Evolutionary conservation across 2,888 invertebrate genomes (phyloP).

Genomic region (Ligdia adustata): DNA sequence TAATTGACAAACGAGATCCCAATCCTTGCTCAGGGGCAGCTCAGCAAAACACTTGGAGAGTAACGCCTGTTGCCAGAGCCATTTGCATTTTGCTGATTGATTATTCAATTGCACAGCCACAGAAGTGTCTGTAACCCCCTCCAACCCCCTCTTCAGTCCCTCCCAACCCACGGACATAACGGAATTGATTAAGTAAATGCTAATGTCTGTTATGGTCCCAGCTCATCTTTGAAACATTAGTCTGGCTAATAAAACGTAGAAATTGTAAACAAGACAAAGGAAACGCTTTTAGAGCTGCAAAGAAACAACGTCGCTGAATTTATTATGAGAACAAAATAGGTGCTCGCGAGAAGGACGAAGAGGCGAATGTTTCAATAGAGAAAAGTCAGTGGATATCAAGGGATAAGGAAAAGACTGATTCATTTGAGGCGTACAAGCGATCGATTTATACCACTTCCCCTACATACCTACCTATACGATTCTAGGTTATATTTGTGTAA

Average conservation of each 20-base stretch:
- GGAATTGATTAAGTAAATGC: constrained; percentile 73
- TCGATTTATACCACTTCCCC: constrained; percentile 1
- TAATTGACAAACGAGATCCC: constrained; percentile 23
- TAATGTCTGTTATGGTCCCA: constrained; percentile 63
- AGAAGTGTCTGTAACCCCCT: constrained; percentile 40
- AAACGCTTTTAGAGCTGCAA: constrained; percentile 12
- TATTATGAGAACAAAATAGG: constrained; percentile 25
- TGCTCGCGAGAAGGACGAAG: constrained; percentile 4
- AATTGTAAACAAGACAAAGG: constrained; percentile 27
- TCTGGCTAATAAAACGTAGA: constrained; percentile 20
- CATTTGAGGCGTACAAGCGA: constrained; percentile 1
- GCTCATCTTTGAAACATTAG: constrained; percentile 41
- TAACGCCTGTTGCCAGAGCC: constrained; percentile 67
- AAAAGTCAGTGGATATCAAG: constrained; percentile 11
- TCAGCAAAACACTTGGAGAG: constrained; percentile 43
- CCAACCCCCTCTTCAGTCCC: constrained; percentile 22
- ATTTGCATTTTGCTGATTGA: constrained; percentile 80
- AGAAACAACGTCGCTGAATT: constrained; percentile 18
- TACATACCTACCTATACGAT: too few relatives aligned
- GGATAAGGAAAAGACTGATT: constrained; percentile 12
- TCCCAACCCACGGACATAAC: constrained; percentile 50
- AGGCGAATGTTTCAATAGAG: constrained; percentile 18
- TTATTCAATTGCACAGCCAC: constrained; percentile 75
- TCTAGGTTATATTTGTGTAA: too few relatives aligned
- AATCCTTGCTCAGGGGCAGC: constrained; percentile 27